Conservation (phyloP, 2,888 invertebrate genomes). For the Rhagophthalmus giganteus region DNA sequence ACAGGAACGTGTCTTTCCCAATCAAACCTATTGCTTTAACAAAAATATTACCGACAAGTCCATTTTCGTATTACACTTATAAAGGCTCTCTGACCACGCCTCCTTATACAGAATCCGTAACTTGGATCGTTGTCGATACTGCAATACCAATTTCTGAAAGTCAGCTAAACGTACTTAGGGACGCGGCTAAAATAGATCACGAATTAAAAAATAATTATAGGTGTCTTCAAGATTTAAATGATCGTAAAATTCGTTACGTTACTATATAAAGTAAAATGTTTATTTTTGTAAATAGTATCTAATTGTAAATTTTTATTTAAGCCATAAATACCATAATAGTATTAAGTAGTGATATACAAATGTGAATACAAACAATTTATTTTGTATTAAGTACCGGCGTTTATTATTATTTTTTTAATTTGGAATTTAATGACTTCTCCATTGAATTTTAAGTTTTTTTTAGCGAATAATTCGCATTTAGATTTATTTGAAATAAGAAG, state of each 20-base stretch:
- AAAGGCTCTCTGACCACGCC: constrained; percentile 14
- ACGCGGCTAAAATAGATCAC: constrained; percentile 4
- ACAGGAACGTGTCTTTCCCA: not conserved
- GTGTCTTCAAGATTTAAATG: constrained; percentile 4
- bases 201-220: constrained; percentile 11
- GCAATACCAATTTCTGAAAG: constrained; percentile 9
- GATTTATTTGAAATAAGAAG: no score
- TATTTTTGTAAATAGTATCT: no score
- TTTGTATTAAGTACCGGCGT: no score
- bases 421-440: no score
- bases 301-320: no score
- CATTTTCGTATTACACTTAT: constrained; percentile 13
- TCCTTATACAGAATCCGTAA: constrained; percentile 16
- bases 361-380: no score
- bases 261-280: no score
- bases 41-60: not conserved
- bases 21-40: constrained; percentile 7
- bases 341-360: not conserved
- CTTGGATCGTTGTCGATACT: constrained; percentile 10
- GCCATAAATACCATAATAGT: not conserved
- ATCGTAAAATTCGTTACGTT: not conserved
- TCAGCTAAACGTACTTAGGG: constrained; percentile 9
- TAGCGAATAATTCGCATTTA: no score
- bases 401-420: no score
- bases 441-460: no score